phyloP scores from a whole-genome alignment of 2,113 vertebrate species.

The Orientallactaga bullata region DNA sequence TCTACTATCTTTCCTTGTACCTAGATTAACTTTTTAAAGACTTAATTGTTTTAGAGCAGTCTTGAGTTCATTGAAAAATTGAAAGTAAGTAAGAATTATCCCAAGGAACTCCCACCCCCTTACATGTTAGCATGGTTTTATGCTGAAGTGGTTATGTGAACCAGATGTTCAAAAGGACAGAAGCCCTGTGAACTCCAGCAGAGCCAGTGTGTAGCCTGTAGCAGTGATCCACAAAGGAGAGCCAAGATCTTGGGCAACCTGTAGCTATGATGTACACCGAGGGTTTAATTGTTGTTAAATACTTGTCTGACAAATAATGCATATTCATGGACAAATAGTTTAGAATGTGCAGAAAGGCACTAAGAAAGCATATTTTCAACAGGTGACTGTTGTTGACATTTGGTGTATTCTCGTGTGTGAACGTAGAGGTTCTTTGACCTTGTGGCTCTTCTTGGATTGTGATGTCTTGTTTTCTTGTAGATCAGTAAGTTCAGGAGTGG shows the following conservation, averaged over 20 bases:
- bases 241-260: neutral
- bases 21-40: neutral
- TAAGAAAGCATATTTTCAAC: neutral
- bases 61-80: neutral
- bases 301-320: neutral
- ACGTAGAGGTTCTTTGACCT: neutral
- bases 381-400: neutral
- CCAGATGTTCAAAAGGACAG: neutral
- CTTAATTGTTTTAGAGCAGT: neutral
- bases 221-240: neutral
- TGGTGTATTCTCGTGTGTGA: neutral
- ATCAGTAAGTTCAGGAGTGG: neutral
- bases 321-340: slow-evolving; percentile 20
- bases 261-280: neutral
- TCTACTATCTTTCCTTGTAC: neutral
- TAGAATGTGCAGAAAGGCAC: neutral
- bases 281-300: neutral
- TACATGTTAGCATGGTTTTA: neutral
- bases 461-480: neutral
- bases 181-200: neutral
- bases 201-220: neutral
- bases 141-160: neutral
- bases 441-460: neutral
- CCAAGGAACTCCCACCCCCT: neutral
- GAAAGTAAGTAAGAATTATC: neutral